These are phyloP conservation scores for Muscina levida DNA, from an alignment of 2,888 invertebrate genomes.

Conservation along the genomic window DNA sequence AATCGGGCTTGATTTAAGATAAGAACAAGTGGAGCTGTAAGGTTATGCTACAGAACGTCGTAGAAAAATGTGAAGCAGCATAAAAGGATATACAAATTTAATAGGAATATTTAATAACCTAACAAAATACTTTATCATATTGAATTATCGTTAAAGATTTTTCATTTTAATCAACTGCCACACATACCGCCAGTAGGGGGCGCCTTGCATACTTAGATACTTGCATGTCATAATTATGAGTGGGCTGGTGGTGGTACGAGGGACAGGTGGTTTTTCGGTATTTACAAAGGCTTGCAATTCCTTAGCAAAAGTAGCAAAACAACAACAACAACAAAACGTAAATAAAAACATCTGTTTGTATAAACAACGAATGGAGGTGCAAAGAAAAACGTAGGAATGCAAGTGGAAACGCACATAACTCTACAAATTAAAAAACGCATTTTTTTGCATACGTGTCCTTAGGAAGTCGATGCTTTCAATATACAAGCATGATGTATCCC, in stretches of 20 bases:
- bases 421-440: slow-evolving; percentile 39
- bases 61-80: too few species aligned
- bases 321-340: slow-evolving; percentile 6
- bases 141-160: too few species aligned
- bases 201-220: slow-evolving; percentile 8
- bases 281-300: background rate
- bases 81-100: too few species aligned
- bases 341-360: slow-evolving; percentile 6
- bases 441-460: slow-evolving; percentile 14
- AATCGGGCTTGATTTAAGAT: too few species aligned
- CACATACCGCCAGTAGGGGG: too few species aligned
- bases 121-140: too few species aligned
- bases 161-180: too few species aligned
- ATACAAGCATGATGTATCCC: slow-evolving; percentile 18
- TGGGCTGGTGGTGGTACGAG: background rate
- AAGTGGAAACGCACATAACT: slow-evolving; percentile 35
- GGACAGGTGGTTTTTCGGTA: slow-evolving; percentile 22
- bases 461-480: background rate
- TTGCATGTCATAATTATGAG: slow-evolving; percentile 24
- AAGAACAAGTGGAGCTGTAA: too few species aligned
- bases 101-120: too few species aligned
- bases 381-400: background rate
- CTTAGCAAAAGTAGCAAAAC: slow-evolving; percentile 13
- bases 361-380: background rate
- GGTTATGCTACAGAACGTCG: too few species aligned